Conservation (phyloP, 2,888 invertebrate genomes). For the Prosopocoilus inquinatus region DNA sequence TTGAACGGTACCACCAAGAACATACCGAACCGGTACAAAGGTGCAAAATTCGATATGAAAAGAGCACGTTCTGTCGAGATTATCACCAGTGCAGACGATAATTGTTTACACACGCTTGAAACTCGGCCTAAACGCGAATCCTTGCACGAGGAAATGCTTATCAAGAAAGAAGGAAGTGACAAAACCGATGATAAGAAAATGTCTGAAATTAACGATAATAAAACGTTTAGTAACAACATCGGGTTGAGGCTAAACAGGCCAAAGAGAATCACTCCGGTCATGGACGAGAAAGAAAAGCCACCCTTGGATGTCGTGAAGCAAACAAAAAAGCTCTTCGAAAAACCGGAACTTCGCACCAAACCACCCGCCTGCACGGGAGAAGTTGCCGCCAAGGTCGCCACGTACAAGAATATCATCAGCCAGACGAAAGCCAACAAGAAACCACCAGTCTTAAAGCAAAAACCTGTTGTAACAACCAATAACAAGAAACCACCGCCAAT, state of each 20-base stretch:
- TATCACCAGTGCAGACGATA: slow-evolving; percentile 56
- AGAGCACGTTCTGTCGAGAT: slow-evolving; percentile 86
- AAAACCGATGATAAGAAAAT: slow-evolving; percentile 28
- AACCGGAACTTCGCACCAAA: slow-evolving; percentile 56
- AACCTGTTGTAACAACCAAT: slow-evolving; percentile 43
- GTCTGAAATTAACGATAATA: slow-evolving; percentile 26
- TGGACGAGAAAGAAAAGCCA: slow-evolving; percentile 76
- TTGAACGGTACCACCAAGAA: slow-evolving; percentile 35
- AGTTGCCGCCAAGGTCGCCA: slow-evolving; percentile 64
- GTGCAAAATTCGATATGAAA: slow-evolving; percentile 66
- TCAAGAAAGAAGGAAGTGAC: slow-evolving; percentile 44
- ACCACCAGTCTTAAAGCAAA: slow-evolving; percentile 49
- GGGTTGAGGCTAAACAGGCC: slow-evolving; percentile 53
- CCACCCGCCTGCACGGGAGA: slow-evolving; percentile 58
- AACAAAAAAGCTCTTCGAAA: slow-evolving; percentile 81
- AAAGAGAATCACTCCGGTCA: slow-evolving; percentile 62
- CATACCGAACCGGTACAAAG: slow-evolving; percentile 50
- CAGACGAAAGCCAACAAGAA: slow-evolving; percentile 50
- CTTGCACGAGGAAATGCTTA: slow-evolving; percentile 54
- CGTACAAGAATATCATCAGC: slow-evolving; percentile 62
- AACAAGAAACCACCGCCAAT: slow-evolving; percentile 4
- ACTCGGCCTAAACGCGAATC: slow-evolving; percentile 44
- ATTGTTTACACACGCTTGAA: slow-evolving; percentile 24
- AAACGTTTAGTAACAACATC: slow-evolving; percentile 25
- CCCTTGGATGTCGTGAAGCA: slow-evolving; percentile 88